Percentiles rank a stretch among this genome's conserved stretches.
Evolutionary conservation across 2,888 invertebrate genomes (phyloP).

Genomic region (Ornithoptera priamus): DNA sequence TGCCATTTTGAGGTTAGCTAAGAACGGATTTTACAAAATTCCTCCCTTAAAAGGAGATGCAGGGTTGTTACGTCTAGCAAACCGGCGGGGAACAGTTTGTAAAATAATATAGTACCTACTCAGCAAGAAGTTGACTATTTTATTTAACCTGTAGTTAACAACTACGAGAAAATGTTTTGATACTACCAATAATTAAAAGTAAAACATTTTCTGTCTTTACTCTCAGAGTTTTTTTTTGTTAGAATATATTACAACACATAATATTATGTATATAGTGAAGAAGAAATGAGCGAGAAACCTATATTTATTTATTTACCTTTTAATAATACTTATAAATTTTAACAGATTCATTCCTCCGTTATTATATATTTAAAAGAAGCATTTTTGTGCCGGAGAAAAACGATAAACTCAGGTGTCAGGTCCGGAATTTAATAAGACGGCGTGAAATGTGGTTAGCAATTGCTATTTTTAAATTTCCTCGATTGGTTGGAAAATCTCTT

Average conservation of each 20-base stretch:
- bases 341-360: background rate
- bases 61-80: no score
- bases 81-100: no score
- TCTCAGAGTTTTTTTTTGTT: no score
- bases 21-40: no score
- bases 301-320: background rate
- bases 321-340: background rate
- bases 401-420: constrained; percentile 1
- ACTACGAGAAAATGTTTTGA: background rate
- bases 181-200: no score
- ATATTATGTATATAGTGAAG: no score
- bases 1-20: no score
- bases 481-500: background rate
- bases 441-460: constrained; percentile 1
- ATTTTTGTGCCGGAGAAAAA: background rate
- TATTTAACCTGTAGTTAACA: background rate
- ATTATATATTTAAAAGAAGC: background rate
- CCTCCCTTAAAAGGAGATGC: no score
- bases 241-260: no score
- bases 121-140: no score
- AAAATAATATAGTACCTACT: no score
- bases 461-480: background rate
- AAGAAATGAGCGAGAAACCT: background rate
- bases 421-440: background rate
- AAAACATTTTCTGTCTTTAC: no score